Evolutionary conservation across 2,888 invertebrate genomes (phyloP), one percentile per base, ranked within the genome.

Genomic region (Conomelus anceps): DNA sequence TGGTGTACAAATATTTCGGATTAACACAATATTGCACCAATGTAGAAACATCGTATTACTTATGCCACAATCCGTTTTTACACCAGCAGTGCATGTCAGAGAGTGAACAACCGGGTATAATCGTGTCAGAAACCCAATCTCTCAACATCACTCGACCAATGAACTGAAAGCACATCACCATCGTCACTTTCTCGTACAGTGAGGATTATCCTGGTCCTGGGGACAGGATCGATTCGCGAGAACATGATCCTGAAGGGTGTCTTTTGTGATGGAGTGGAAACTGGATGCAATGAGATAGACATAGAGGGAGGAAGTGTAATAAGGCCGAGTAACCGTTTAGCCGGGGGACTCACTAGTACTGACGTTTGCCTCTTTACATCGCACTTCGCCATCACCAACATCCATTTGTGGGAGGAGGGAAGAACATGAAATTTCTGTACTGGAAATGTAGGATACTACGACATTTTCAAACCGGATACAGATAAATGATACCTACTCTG

Each of bases 231-330:
- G n/a, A 63, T 63, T 17, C 34, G 11, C 34, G 17, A 17, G n/a
- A n/a, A 13, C 11, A 63, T 63, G 63, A 63, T n/a, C n/a, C 63
- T 7, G 63, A 13, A n/a, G 63, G 63, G 9, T 17, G 26, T n/a
- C 6, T 63, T 63, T 1, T n/a, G 63, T 63, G 63, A 63, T 63
- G 63, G 63, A 63, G 63, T 63, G 63, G 63, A 63, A n/a, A 13
- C 63, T 63, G 63, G 63, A 63, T 63, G 63, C 63, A 63, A n/a
- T 13, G n/a, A 63, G 87, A 24, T 87, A 63, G 88, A 22, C 84
- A 63, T 23, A 34, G 88, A 88, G 41, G 24, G 84, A 23, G 88
- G 22, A 88, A 63, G 41, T 88, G 22, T 63, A 63, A 88, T 88
- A 24, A 84, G 23, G 23, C 87, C 23, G 23, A 23, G 23, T 88